These are phyloP conservation scores for Gambusia yucatana DNA, from an alignment of 2,797 vertebrate genomes.

Conservation along the genomic window DNA sequence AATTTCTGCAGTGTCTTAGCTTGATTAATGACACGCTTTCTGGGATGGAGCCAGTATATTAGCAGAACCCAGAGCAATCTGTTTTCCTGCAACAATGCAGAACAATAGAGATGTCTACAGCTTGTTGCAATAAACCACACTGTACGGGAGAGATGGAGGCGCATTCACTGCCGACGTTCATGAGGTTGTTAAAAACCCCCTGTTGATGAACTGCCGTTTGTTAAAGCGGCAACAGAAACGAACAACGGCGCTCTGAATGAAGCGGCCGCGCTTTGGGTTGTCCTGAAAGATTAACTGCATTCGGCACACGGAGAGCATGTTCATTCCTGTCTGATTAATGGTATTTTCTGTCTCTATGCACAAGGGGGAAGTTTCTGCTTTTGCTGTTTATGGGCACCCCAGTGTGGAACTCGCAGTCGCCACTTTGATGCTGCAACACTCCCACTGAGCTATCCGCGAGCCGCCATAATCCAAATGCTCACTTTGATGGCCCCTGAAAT, in stretches of 20 bases:
- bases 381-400: constrained; percentile 21
- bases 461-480: constrained; percentile 49
- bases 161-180: constrained; percentile 14
- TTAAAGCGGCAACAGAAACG: constrained; percentile 13
- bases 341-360: constrained; percentile 24
- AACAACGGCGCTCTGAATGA: constrained; percentile 28
- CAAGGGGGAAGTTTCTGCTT: constrained; percentile 15
- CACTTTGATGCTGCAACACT: constrained; percentile 63
- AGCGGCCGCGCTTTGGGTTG: constrained; percentile 26
- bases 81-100: constrained; percentile 3
- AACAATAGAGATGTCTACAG: constrained; percentile 5
- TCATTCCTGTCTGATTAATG: constrained; percentile 32
- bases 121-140: constrained; percentile 4
- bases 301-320: constrained; percentile 23
- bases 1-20: constrained; percentile 24
- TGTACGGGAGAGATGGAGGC: constrained; percentile 1
- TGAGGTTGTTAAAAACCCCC: constrained; percentile 2
- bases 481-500: constrained; percentile 66
- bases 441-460: constrained; percentile 44
- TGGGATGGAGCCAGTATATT: constrained; percentile 23
- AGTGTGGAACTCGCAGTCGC: constrained; percentile 36
- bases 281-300: constrained; percentile 33
- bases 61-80: constrained; percentile 8
- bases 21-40: constrained; percentile 44
- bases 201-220: constrained; percentile 22